Evolutionary conservation across 2,797 vertebrate genomes (phyloP).

Genomic region (Alosa sapidissima): DNA sequence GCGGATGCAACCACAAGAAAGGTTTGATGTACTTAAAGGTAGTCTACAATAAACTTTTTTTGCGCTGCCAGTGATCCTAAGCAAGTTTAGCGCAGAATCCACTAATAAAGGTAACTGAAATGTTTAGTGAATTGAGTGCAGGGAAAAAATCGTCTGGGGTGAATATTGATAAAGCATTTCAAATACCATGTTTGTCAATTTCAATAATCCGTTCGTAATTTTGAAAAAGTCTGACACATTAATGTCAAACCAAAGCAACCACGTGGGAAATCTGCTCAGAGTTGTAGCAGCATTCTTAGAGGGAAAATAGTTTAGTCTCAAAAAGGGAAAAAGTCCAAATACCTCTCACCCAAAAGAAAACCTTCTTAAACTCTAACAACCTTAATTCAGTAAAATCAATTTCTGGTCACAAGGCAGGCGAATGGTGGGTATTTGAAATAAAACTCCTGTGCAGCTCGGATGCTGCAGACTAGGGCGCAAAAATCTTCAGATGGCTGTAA

Average conservation of each 20-base stretch:
- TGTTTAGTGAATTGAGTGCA: constrained; percentile 55
- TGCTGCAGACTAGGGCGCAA: constrained; percentile 57
- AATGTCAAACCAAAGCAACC: constrained; percentile 56
- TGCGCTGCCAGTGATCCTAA: not conserved
- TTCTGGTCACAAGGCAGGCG: constrained; percentile 41
- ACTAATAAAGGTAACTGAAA: constrained; percentile 27
- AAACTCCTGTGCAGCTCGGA: constrained; percentile 60
- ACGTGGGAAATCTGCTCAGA: constrained; percentile 65
- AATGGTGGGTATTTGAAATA: constrained; percentile 53
- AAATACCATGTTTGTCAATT: constrained; percentile 41
- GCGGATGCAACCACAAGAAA: not conserved
- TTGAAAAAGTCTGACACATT: constrained; percentile 53
- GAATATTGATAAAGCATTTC: constrained; percentile 55
- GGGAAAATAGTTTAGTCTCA: constrained; percentile 10
- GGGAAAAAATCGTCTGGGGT: constrained; percentile 42
- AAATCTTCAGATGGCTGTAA: constrained; percentile 66
- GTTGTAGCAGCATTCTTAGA: constrained; percentile 24
- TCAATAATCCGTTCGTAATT: constrained; percentile 31
- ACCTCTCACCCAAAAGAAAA: constrained; percentile 20
- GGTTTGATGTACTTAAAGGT: constrained; percentile 8
- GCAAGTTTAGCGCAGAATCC: not conserved
- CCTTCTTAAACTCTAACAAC: constrained; percentile 24
- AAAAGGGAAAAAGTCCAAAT: constrained; percentile 27
- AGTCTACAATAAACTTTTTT: constrained; percentile 22
- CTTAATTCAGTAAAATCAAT: constrained; percentile 40